These are phyloP conservation scores for Zelleria hepariella DNA, from an alignment of 2,888 invertebrate genomes.

Conservation along the genomic window DNA sequence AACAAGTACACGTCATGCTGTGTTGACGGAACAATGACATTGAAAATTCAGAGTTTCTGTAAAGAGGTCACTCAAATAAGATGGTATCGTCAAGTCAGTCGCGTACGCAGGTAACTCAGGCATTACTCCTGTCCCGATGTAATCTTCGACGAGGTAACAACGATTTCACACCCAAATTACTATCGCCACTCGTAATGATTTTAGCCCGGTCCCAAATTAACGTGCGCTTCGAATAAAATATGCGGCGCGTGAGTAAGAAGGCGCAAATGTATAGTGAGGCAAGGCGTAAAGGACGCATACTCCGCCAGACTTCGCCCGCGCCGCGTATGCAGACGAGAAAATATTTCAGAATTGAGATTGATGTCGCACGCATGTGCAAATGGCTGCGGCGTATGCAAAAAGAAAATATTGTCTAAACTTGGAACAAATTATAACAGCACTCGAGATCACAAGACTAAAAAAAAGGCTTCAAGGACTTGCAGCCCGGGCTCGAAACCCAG, in stretches of 20 bases:
- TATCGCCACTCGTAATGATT: constrained; percentile 15
- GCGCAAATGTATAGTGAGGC: constrained; percentile 7
- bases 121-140: constrained; percentile 5
- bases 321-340: constrained; percentile 50
- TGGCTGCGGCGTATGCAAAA: constrained; percentile 65
- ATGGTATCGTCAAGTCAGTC: not conserved
- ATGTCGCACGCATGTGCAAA: constrained; percentile 71
- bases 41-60: not conserved
- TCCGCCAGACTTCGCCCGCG: constrained; percentile 18
- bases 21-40: not conserved
- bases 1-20: not conserved
- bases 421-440: constrained; percentile 1
- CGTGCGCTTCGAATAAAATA: constrained; percentile 10
- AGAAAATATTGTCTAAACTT: constrained; percentile 38
- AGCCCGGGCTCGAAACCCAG: not conserved
- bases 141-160: constrained; percentile 15
- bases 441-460: not conserved
- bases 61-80: constrained; percentile 1
- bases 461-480: not conserved
- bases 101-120: constrained; percentile 2
- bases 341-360: constrained; percentile 71
- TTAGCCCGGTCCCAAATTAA: constrained; percentile 16
- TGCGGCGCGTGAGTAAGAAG: constrained; percentile 1
- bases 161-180: constrained; percentile 16
- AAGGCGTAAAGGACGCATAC: not conserved